Percentiles rank a stretch among this genome's conserved stretches.
phyloP scores from a whole-genome alignment of 2,113 vertebrate species.

The Esox niger region DNA sequence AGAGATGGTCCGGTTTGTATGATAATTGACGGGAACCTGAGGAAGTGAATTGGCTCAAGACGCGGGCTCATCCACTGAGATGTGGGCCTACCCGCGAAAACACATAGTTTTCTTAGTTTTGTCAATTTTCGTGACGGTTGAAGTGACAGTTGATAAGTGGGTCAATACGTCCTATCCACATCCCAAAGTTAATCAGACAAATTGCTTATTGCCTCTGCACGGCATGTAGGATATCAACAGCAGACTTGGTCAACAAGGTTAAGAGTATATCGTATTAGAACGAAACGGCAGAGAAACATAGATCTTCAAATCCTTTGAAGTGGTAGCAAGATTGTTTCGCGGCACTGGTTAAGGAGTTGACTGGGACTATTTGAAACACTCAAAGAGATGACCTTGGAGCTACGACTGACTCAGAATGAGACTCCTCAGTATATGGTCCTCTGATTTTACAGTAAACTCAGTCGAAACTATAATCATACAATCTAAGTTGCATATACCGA shows the following conservation, averaged over 20 bases:
- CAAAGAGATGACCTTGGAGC: conserved; percentile 1
- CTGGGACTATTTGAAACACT: background rate
- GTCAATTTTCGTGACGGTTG: background rate
- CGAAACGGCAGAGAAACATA: background rate
- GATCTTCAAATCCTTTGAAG: too few species aligned
- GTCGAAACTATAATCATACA: too few species aligned
- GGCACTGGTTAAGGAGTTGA: background rate
- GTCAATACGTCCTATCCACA: background rate
- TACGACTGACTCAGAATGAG: background rate
- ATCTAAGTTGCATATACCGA: too few species aligned
- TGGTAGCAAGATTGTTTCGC: too few species aligned
- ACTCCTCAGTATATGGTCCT: too few species aligned
- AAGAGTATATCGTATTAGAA: background rate
- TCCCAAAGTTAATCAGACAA: background rate
- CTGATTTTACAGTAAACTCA: too few species aligned
- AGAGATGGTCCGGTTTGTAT: background rate
- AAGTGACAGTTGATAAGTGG: background rate
- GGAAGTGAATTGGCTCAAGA: background rate
- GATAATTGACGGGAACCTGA: background rate
- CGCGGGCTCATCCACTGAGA: background rate
- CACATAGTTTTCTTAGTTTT: background rate
- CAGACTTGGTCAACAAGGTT: background rate
- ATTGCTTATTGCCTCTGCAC: background rate
- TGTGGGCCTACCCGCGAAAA: background rate
- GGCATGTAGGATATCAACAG: too few species aligned